Conservation (phyloP, 2,888 invertebrate species). For the Kryphioiulus occultus region DNA sequence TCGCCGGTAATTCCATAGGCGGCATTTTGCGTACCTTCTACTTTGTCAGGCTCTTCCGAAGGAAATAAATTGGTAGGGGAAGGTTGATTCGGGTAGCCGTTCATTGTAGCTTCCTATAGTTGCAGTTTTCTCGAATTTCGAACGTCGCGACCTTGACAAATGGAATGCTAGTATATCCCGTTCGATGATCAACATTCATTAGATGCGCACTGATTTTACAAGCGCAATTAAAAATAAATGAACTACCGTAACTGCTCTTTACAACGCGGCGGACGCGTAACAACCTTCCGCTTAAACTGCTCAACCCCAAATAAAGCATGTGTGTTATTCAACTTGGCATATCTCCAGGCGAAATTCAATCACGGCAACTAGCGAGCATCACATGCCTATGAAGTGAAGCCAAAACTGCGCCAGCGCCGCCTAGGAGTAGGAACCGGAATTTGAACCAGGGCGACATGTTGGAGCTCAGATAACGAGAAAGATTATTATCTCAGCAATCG, state of each 20-base stretch:
- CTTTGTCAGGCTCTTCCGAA: background rate
- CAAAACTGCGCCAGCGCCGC: background rate
- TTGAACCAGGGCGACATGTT: background rate
- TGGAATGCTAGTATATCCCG: background rate
- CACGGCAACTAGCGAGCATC: background rate
- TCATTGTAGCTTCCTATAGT: background rate
- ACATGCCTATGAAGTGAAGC: background rate
- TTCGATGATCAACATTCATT: background rate
- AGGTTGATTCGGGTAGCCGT: background rate
- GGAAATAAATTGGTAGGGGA: background rate
- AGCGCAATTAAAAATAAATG: background rate
- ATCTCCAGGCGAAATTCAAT: background rate
- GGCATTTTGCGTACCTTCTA: background rate
- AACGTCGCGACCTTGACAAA: background rate
- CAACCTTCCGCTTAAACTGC: background rate
- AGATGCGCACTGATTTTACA: background rate
- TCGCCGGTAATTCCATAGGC: constrained; percentile 1
- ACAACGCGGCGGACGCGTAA: background rate
- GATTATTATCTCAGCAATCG: no score
- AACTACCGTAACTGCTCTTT: background rate
- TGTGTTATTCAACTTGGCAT: background rate
- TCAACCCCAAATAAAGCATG: constrained; percentile 10
- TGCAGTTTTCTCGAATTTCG: background rate
- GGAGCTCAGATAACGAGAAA: background rate
- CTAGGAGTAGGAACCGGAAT: background rate